phyloP scores from a whole-genome alignment of 2,888 invertebrate species.

The Eupeodes luniger region DNA sequence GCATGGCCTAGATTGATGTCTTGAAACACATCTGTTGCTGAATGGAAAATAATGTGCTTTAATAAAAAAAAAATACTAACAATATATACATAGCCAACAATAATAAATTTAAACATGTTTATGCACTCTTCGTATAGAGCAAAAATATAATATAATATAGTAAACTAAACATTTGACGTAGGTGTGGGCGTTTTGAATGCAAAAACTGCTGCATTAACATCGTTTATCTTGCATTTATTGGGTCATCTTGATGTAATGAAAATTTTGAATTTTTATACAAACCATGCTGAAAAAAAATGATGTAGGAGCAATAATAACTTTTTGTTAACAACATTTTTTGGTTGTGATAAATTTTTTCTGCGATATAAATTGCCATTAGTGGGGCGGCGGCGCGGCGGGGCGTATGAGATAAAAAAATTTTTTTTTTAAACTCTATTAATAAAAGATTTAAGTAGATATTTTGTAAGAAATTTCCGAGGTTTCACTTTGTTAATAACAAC shows the following conservation, averaged over 20 bases:
- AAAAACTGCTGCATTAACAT: conserved; percentile 59
- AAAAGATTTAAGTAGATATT: background rate
- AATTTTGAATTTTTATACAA: background rate
- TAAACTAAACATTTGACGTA: background rate
- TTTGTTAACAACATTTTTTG: background rate
- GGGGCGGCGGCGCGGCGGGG: background rate
- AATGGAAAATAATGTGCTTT: conserved; percentile 45
- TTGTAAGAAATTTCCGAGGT: too few species aligned
- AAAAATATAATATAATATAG: background rate
- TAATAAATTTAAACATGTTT: conserved; percentile 53
- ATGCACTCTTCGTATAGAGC: conserved; percentile 45
- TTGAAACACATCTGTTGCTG: conserved; percentile 66
- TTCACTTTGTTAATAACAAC: too few species aligned
- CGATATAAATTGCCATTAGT: background rate
- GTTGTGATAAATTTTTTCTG: background rate
- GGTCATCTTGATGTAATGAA: conserved; percentile 67
- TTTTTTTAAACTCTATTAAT: background rate
- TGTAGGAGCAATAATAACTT: background rate
- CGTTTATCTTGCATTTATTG: conserved; percentile 71
- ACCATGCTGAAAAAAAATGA: background rate
- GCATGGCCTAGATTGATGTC: conserved; percentile 76
- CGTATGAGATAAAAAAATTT: background rate
- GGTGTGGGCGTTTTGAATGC: conserved; percentile 56
- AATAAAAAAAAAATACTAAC: conserved; percentile 26
- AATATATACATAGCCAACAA: conserved; percentile 14